Evolutionary conservation across 2,797 vertebrate genomes (phyloP).

Genomic region (Pelodytes ibericus): DNA sequence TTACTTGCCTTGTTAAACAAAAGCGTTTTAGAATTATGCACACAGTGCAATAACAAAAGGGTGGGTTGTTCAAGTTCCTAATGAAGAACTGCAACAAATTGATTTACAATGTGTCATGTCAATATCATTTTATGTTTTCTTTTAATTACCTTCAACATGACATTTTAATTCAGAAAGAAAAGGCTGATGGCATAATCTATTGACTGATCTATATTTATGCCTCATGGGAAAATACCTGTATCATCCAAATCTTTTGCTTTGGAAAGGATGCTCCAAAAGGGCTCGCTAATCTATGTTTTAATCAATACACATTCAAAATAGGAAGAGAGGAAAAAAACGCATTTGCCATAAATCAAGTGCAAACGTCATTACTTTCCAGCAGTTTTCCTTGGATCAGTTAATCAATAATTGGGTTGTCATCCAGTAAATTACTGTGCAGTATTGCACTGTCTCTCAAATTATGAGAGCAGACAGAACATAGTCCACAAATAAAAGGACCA

Average conservation of each 20-base stretch:
- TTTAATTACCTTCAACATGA: slow-evolving; percentile 14
- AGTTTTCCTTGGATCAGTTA: not conserved
- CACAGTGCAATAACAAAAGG: not conserved
- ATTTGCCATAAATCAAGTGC: slow-evolving; percentile 26
- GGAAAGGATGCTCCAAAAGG: not conserved
- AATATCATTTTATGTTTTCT: slow-evolving; percentile 6
- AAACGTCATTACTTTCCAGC: slow-evolving; percentile 12
- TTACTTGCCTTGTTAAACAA: no score
- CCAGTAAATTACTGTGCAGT: slow-evolving; percentile 3
- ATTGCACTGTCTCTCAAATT: not conserved
- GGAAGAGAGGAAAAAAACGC: slow-evolving; percentile 28
- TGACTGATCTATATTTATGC: slow-evolving; percentile 39
- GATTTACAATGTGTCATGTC: not conserved
- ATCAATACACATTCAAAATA: slow-evolving; percentile 28
- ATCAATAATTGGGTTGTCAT: slow-evolving; percentile 30
- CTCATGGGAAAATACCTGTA: slow-evolving; percentile 11
- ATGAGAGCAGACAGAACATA: not conserved
- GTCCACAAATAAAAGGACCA: no score
- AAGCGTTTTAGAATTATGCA: no score
- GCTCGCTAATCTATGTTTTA: slow-evolving; percentile 11
- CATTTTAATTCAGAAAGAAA: not conserved
- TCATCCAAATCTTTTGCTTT: not conserved
- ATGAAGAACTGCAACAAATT: slow-evolving; percentile 2
- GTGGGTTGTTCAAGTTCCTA: not conserved
- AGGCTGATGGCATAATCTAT: slow-evolving; percentile 22